Evolutionary conservation across 37 sponge, comb jelly and placozoan species (phyloP).

Genomic region (Beroe forskalii): DNA sequence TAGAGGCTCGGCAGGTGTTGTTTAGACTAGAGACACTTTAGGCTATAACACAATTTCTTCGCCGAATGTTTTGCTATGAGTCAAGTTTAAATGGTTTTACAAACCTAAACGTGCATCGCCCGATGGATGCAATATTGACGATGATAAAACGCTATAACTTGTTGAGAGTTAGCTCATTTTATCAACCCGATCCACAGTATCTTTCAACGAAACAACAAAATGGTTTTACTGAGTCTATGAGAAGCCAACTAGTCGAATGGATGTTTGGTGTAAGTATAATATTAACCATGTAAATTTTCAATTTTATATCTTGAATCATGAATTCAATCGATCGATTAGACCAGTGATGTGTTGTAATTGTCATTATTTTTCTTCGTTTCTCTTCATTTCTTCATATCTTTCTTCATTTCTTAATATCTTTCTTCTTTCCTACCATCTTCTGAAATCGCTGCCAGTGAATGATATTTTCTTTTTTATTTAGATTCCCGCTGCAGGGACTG

Average conservation of each 20-base stretch:
- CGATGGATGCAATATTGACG: conserved; percentile 61
- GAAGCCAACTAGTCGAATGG: conserved; percentile 29
- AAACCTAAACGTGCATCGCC: conserved; percentile 59
- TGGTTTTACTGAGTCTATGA: conserved; percentile 22
- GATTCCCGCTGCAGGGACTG: too few species aligned
- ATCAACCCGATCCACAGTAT: conserved; percentile 32
- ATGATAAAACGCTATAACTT: conserved; percentile 55
- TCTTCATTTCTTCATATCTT: too few species aligned
- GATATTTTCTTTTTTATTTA: too few species aligned
- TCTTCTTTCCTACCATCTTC: too few species aligned
- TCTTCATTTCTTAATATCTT: too few species aligned
- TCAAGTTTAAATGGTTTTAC: conserved; percentile 56
- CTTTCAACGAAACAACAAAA: conserved; percentile 52
- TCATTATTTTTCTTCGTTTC: too few species aligned
- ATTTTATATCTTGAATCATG: too few species aligned
- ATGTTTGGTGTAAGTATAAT: conserved; percentile 51
- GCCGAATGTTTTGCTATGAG: conserved; percentile 64
- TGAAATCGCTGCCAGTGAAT: too few species aligned
- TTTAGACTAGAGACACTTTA: conserved; percentile 17
- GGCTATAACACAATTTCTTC: conserved; percentile 4
- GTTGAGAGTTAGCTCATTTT: conserved; percentile 44
- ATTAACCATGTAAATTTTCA: not conserved
- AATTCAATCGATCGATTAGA: too few species aligned
- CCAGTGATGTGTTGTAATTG: too few species aligned
- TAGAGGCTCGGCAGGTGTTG: conserved; percentile 50